Evolutionary conservation across 2,113 vertebrate species (phyloP).

Genomic region (Sphyrna mokarran): DNA sequence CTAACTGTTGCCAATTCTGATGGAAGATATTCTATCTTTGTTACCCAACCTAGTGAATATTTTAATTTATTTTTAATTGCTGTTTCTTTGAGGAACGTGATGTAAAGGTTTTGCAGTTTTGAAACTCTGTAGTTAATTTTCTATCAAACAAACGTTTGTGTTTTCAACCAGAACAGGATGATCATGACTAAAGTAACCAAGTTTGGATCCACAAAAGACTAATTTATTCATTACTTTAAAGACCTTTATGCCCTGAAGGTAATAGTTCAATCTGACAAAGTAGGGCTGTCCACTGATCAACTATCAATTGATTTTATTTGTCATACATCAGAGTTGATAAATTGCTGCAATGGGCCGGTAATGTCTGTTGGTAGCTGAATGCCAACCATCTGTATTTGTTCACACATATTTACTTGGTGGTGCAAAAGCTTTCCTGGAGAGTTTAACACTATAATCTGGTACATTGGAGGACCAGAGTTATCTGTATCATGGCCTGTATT

Average conservation of each 20-base stretch:
- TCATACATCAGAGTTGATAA: neutral
- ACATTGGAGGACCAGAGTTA: neutral
- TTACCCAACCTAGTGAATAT: neutral
- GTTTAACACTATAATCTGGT: neutral
- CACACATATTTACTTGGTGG: neutral
- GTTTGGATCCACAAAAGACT: neutral
- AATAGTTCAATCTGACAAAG: slow-evolving; percentile 2
- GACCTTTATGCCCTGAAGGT: slow-evolving; percentile 11
- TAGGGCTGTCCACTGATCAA: neutral
- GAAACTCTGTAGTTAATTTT: neutral
- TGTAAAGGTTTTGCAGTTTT: neutral
- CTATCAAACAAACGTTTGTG: neutral
- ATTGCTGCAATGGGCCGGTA: neutral
- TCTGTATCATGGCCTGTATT: neutral
- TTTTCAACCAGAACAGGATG: neutral
- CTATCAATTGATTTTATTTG: slow-evolving; percentile 15
- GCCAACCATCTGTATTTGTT: neutral
- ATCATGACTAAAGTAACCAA: neutral
- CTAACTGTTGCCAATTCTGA: neutral
- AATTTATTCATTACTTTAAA: slow-evolving; percentile 8
- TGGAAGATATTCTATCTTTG: neutral
- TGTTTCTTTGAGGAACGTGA: neutral
- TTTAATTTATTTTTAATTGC: neutral
- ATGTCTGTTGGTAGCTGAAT: neutral
- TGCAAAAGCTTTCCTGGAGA: neutral